Evolutionary conservation across 2,113 vertebrate genomes (phyloP), one percentile per base, ranked within the genome.

Genomic region (Trachemys scripta): DNA sequence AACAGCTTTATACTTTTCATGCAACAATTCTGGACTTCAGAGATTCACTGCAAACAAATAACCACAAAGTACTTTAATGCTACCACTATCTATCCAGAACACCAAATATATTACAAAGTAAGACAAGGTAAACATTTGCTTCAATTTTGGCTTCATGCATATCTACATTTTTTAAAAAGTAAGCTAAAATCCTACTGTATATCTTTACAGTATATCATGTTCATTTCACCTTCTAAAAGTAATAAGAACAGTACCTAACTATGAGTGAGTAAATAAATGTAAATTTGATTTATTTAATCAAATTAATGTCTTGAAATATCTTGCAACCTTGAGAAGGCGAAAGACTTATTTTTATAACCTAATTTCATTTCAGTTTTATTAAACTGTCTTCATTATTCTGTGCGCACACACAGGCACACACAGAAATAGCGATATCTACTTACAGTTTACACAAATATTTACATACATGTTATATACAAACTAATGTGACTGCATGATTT

Each of bases 371-470:
- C 53, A 89, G 6, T 96, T 98, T 97, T 97, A 97, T 97, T 97
- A 85, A 98, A 80, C 75, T 96, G 93, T 87, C 97, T 97, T 89
- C 92, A 96, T 53, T 94, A 96, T 98, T 98, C 98, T 98, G 98
- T 98, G 62, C 96, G 96, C 90, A 96, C 72, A 92, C 87, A 95
- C 96, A 96, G 81, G 94, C 97, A 98, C 95, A 1, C 98, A 98
- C 97, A 97, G 88, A 98, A 96, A 90, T 83, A 93, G 89, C 92
- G 87, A 90, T 97, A 97, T 92, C 98, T 98, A 96, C 95, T 90
- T 94, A 98, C 96, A 97, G 96, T 97, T 98, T 97, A 97, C 87
- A 98, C 83, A 97, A 96, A 95, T 97, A 98, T 94, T 97, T 97
- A 98, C 98, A 98, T 96, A 98, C 97, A 98, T 78, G 62, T 95